Conservation (phyloP, 2,797 vertebrate species). For the Diglossa cyanea region DNA sequence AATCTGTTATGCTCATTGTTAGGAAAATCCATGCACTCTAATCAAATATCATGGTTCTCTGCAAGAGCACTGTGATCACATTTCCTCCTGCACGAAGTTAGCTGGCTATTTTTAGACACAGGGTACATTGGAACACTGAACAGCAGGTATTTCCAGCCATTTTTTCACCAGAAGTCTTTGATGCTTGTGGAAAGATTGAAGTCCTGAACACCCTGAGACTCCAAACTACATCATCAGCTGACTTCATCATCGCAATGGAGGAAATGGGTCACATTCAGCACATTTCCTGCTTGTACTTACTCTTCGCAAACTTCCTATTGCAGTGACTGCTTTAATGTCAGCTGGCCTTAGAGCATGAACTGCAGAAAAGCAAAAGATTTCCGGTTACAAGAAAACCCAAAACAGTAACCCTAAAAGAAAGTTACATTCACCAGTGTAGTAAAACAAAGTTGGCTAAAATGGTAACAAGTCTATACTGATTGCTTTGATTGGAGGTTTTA, state of each 20-base stretch:
- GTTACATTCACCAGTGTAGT: neutral
- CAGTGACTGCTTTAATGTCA: conserved; percentile 72
- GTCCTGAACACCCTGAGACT: neutral
- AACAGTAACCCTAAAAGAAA: neutral
- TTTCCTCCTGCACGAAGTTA: neutral
- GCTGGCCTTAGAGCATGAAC: conserved; percentile 74
- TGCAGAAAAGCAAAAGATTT: conserved; percentile 39
- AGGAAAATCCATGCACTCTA: neutral
- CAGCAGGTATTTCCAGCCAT: conserved; percentile 27
- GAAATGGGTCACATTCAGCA: neutral
- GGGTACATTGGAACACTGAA: neutral
- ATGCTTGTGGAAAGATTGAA: neutral
- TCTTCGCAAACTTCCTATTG: conserved; percentile 65
- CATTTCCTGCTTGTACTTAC: conserved; percentile 64
- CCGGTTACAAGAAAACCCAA: neutral
- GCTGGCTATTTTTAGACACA: neutral
- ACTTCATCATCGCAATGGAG: neutral
- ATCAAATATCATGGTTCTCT: neutral
- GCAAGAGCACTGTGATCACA: neutral
- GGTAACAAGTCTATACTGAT: neutral
- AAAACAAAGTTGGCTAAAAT: neutral
- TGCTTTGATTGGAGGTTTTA: neutral
- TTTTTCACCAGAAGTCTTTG: conserved; percentile 18
- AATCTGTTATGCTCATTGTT: neutral
- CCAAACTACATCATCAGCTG: neutral